Base-by-base conservation (phyloP, 1,140 invertebrate genomes). In the Dendrolimus kikuchii region DNA sequence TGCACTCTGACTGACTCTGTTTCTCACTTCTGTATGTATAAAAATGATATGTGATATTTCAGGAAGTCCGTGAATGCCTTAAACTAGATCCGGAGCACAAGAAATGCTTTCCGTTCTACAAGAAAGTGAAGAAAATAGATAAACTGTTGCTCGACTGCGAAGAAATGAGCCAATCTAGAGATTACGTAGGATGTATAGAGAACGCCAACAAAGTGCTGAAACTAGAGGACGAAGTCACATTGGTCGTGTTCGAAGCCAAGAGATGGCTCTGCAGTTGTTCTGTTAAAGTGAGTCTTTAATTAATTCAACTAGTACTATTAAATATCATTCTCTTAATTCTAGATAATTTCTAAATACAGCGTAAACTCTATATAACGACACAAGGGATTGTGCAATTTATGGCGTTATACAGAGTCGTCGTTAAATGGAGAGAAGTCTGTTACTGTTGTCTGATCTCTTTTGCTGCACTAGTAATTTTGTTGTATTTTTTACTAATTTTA, bases 81-180 rank as follows among this genome's bases (percentile, higher is more conserved):
- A 99, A 98, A 87, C 88, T 99, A 37, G 98, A 99, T 89, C 97
- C 98, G 0, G 99, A 99, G 71, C 97, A 99, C 83, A 97, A 98
- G 84, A 88, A 94, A 55, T 99, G 98, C 88, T 98, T 92, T 84
- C 91, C 94, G n/a, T 93, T 98, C 73, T 99, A 99, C 84, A 99
- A 99, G 79, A 97, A 96, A 79, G 88, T 99, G 3, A 98, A 99
- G 75, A 98, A 99, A 80, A 89, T 99, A n/a, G 95, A 94, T 51
- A 99, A 98, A 79, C 88, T 94, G 52, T 71, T 99, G 40, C 88
- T 90, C 38, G 90, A 92, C n/a, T 92, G 95, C 5, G 92, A 95
- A 64, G 90, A 91, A 40, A 84, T 89, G 6, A 89, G 92, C 8
- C 92, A 94, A 59, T 80, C 90, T 7, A 89, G 93, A 48, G 88